Evolutionary conservation across 2,797 vertebrate genomes (phyloP).

Genomic region (Sphenopsis melanotis): DNA sequence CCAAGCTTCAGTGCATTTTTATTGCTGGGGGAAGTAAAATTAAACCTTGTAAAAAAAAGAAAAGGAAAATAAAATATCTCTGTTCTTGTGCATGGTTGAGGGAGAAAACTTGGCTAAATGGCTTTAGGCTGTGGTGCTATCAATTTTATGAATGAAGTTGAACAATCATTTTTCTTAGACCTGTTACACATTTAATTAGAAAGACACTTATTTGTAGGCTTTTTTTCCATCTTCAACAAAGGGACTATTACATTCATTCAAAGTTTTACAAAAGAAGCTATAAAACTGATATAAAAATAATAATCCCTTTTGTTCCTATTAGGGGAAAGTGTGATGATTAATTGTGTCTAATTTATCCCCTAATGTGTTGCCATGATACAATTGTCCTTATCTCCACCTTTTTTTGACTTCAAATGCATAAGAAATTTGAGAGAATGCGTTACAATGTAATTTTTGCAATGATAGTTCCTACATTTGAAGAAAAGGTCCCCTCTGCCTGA

Average conservation of each 20-base stretch:
- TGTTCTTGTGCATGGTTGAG: neutral
- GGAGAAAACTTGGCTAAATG: neutral
- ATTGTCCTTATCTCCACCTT: neutral
- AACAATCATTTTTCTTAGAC: neutral
- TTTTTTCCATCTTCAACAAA: neutral
- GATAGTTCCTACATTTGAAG: neutral
- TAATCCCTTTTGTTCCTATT: neutral
- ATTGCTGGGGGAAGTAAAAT: neutral
- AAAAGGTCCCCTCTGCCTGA: neutral
- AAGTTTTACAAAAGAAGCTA: neutral
- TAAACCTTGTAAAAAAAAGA: neutral
- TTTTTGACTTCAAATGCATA: neutral
- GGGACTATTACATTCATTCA: neutral
- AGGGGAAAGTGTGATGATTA: neutral
- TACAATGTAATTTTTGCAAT: neutral
- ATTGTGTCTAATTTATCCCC: neutral
- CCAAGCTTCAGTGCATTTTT: neutral
- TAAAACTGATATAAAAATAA: neutral
- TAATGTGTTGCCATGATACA: neutral
- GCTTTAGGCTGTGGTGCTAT: neutral
- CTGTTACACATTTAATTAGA: neutral
- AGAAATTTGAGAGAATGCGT: neutral
- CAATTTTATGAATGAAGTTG: neutral
- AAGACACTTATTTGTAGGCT: neutral
- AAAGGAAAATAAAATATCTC: neutral